Evolutionary conservation across 2,113 vertebrate species (phyloP).

Genomic region (Oncorhynchus nerka): DNA sequence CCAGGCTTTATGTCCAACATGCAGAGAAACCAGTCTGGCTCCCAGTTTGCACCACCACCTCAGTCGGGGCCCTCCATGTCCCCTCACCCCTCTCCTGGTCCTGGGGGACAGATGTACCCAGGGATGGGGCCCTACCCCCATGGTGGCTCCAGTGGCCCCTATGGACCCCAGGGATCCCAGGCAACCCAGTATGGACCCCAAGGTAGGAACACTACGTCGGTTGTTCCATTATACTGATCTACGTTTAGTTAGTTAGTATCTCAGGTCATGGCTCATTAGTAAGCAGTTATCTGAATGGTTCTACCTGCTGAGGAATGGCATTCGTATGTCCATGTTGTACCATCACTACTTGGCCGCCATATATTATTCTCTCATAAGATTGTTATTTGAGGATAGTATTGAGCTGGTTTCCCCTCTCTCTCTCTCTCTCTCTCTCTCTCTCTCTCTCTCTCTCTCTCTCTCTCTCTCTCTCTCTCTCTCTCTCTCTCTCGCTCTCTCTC

Average conservation of each 20-base stretch:
- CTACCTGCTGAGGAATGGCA: neutral
- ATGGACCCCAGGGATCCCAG: slow-evolving; percentile 81
- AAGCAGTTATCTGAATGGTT: neutral
- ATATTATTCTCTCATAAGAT: neutral
- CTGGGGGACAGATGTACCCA: slow-evolving; percentile 82
- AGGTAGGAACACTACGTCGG: slow-evolving; percentile 72
- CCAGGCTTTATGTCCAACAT: slow-evolving; percentile 87
- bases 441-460: too few species aligned
- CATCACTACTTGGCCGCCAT: neutral
- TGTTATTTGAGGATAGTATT: too few species aligned
- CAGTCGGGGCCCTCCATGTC: slow-evolving; percentile 90
- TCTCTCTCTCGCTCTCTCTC: neutral
- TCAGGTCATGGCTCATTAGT: too few species aligned
- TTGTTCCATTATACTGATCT: neutral
- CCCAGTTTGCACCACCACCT: slow-evolving; percentile 88
- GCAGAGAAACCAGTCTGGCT: slow-evolving; percentile 85
- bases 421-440: too few species aligned
- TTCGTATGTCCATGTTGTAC: neutral
- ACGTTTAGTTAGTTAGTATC: too few species aligned
- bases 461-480: too few species aligned
- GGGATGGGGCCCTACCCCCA: slow-evolving; percentile 87
- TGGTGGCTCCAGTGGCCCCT: slow-evolving; percentile 82
- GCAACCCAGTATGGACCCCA: slow-evolving; percentile 87
- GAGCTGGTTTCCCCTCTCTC: too few species aligned
- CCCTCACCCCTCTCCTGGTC: slow-evolving; percentile 81